Percentiles rank a stretch among this genome's conserved stretches.
phyloP scores from a whole-genome alignment of 2,888 invertebrate species.

The Taphrorychus bicolor region DNA sequence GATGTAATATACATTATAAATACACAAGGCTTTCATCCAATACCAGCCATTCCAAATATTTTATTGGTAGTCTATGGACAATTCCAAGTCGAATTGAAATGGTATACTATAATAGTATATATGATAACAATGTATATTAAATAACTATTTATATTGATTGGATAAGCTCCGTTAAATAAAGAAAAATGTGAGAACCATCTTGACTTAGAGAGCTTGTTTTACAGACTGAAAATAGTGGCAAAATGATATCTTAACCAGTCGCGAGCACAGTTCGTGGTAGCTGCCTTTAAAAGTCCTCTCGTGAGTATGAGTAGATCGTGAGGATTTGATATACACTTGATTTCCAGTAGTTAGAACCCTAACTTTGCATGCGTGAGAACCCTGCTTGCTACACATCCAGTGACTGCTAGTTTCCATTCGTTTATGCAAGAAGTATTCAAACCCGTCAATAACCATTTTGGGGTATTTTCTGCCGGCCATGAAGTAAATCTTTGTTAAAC shows the following conservation, averaged over 20 bases:
- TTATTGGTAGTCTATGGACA: too few relatives aligned
- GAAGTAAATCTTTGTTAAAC: constrained; percentile 18
- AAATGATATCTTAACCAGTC: background rate
- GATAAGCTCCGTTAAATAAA: too few relatives aligned
- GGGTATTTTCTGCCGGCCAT: constrained; percentile 38
- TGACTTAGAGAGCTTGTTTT: too few relatives aligned
- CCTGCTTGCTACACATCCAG: constrained; percentile 28
- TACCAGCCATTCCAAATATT: too few relatives aligned
- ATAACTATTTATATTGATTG: too few relatives aligned
- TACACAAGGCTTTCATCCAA: too few relatives aligned
- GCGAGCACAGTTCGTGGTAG: background rate
- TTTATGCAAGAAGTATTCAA: constrained; percentile 36
- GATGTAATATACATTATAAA: too few relatives aligned
- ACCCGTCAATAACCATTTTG: constrained; percentile 38
- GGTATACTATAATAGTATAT: too few relatives aligned
- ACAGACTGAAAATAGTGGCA: background rate
- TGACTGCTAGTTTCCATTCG: constrained; percentile 17
- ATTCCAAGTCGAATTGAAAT: too few relatives aligned
- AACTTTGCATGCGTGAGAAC: constrained; percentile 23
- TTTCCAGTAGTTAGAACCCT: constrained; percentile 21
- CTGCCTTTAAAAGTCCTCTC: constrained; percentile 32
- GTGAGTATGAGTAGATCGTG: constrained; percentile 16
- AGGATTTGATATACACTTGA: constrained; percentile 9
- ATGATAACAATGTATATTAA: too few relatives aligned
- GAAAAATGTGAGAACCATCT: too few relatives aligned